A percentile compares a stretch with the other conserved stretches of the same genome.
Conservation (phyloP, 1,140 invertebrate genomes). For the Cyclargus thomasi region DNA sequence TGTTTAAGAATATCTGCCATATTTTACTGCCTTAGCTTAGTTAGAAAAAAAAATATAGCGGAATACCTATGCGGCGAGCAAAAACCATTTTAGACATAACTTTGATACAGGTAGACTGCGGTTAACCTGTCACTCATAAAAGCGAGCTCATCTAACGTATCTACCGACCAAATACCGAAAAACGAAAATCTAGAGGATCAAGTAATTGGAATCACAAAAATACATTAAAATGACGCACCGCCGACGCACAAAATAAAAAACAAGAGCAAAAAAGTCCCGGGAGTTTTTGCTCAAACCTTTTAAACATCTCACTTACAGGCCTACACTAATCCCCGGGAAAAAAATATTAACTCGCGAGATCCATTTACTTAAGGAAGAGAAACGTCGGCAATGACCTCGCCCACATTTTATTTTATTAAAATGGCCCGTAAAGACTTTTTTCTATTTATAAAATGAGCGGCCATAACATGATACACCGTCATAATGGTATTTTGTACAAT, state of each 20-base stretch:
- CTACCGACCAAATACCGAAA: not conserved
- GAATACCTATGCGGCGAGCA: not conserved
- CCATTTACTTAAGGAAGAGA: constrained; percentile 15
- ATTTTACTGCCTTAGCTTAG: too few species aligned
- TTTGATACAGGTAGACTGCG: constrained; percentile 4
- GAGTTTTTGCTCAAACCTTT: not conserved
- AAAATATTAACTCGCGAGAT: constrained; percentile 11
- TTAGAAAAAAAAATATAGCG: not conserved
- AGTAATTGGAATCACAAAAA: constrained; percentile 5
- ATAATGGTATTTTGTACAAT: not conserved
- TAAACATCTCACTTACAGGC: constrained; percentile 14
- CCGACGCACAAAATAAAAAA: not conserved
- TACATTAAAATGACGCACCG: not conserved
- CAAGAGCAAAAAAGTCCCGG: not conserved
- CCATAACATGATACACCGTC: constrained; percentile 2
- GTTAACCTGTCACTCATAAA: not conserved
- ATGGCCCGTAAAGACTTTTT: constrained; percentile 12
- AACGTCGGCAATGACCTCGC: constrained; percentile 7
- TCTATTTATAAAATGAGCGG: constrained; percentile 14
- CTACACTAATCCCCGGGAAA: constrained; percentile 10
- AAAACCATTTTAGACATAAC: not conserved
- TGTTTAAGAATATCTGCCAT: too few species aligned
- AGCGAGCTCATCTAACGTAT: not conserved
- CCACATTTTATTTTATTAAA: constrained; percentile 13
- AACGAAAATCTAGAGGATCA: not conserved